These are phyloP conservation scores for Callinectes sapidus DNA, from an alignment of 2,888 invertebrate genomes.

Conservation along the genomic window DNA sequence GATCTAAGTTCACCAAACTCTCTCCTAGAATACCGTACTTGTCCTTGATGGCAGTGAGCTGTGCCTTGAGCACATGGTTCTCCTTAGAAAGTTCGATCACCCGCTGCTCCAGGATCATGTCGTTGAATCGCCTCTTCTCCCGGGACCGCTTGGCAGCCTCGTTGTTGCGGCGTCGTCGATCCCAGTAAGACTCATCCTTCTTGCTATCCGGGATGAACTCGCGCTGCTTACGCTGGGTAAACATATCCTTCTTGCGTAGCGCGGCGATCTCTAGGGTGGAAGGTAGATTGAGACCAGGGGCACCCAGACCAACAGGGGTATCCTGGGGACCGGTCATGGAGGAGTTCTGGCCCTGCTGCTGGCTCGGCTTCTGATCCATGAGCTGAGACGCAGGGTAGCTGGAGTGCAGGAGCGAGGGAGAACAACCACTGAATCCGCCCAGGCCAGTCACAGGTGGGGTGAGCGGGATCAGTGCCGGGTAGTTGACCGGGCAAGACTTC, in stretches of 20 bases:
- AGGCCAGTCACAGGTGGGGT: constrained; percentile 64
- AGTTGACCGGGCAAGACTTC: constrained; percentile 71
- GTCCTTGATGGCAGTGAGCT: constrained; percentile 93
- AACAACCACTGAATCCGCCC: constrained; percentile 63
- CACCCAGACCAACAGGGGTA: constrained; percentile 61
- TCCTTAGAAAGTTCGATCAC: constrained; percentile 96
- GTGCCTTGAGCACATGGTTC: constrained; percentile 94
- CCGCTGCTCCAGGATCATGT: constrained; percentile 95
- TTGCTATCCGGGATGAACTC: constrained; percentile 98
- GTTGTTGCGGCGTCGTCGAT: constrained; percentile 94
- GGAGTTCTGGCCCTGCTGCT: constrained; percentile 47
- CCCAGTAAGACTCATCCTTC: constrained; percentile 98
- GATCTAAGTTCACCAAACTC: constrained; percentile 89
- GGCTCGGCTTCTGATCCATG: constrained; percentile 63
- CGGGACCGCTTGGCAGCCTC: constrained; percentile 97
- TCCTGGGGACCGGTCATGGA: constrained; percentile 39
- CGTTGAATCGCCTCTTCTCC: constrained; percentile 96
- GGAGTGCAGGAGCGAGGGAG: constrained; percentile 59
- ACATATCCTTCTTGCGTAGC: constrained; percentile 69
- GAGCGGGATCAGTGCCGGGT: constrained; percentile 72
- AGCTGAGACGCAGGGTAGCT: constrained; percentile 54
- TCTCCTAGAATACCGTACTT: constrained; percentile 94
- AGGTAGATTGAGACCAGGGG: constrained; percentile 56
- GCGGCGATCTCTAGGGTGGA: constrained; percentile 51
- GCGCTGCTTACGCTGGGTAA: constrained; percentile 91